Evolutionary conservation across 2,888 invertebrate genomes (phyloP), one percentile per base, ranked within the genome.

Genomic region (Ennomos erosarius): DNA sequence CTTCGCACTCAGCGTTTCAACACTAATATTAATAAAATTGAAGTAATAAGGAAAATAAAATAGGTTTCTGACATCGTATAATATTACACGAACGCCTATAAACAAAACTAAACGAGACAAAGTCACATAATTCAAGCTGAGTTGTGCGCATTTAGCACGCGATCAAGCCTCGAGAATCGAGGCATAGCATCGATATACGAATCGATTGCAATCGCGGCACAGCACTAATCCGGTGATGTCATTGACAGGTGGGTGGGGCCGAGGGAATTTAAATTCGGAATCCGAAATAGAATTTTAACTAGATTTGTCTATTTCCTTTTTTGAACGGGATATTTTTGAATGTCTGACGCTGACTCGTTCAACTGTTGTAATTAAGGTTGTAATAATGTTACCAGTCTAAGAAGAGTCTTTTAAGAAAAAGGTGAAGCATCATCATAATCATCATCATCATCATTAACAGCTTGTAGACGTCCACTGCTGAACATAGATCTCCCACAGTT

Each of bases 121-220:
- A 84, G 77, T 81, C 82, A 73, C 79, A 88, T 88, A 85, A 85
- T 77, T 88, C 85, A 85, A 73, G 69, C 80, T 88, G 87, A 90
- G 77, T 87, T 82, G 87, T 89, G 81, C 75, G 79, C 77, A 77
- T 84, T 84, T 75, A 80, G 77, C 90, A 90, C 90, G 90, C 90
- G 75, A 89, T 67, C 76, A 67, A 74, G 71, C 76, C 73, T 76
- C 79, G 63, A 79, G 67, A 78, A 84, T 82, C 79, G 74, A 81
- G 77, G 57, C 59, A 76, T 73, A 26, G 26, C 26, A 26, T 73
- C 69, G 75, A 79, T 77, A 76, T 71, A 59, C 74, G 69, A 71
- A 71, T 64, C 68, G 74, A 77, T 70, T 56, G 68, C 67, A 72
- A 76, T 79, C 72, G 66, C 69, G 70, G 75, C 69, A 68, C 81